phyloP scores from a whole-genome alignment of 2,797 vertebrate species.

The Tokudaia muenninki region DNA sequence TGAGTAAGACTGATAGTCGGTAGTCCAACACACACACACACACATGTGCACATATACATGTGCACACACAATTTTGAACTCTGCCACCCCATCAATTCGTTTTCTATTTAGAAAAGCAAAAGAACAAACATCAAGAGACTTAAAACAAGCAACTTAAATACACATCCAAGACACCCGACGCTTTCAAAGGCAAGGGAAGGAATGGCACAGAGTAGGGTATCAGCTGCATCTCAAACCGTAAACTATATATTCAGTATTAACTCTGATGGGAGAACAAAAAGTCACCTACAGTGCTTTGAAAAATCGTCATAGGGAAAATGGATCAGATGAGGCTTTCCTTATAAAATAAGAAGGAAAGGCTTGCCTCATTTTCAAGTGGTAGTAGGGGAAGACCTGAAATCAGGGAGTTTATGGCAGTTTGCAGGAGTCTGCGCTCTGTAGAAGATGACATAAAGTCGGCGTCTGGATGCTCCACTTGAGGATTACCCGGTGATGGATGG shows the following conservation, averaged over 20 bases:
- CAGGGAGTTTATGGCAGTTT: constrained; percentile 16
- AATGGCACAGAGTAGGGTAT: background rate
- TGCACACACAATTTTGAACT: background rate
- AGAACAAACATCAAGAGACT: background rate
- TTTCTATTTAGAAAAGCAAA: background rate
- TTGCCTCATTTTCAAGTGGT: constrained; percentile 1
- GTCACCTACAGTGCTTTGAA: accelerated
- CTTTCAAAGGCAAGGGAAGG: background rate
- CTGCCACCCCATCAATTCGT: background rate
- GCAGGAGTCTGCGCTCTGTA: background rate
- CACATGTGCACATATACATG: background rate
- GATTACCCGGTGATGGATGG: constrained; percentile 86
- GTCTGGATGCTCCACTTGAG: constrained; percentile 54
- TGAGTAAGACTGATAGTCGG: background rate
- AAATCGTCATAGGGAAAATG: constrained; percentile 39
- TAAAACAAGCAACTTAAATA: constrained; percentile 36
- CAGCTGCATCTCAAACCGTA: background rate
- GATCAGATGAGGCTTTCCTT: constrained; percentile 4
- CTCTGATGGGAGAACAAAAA: constrained; percentile 4
- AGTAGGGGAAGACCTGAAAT: background rate
- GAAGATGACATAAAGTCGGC: constrained; percentile 69
- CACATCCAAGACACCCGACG: background rate
- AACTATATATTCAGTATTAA: constrained; percentile 34
- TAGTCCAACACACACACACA: background rate
- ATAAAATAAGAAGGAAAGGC: background rate